Evolutionary conservation across 2,888 invertebrate genomes (phyloP).

Genomic region (Boloria euphrosyne): DNA sequence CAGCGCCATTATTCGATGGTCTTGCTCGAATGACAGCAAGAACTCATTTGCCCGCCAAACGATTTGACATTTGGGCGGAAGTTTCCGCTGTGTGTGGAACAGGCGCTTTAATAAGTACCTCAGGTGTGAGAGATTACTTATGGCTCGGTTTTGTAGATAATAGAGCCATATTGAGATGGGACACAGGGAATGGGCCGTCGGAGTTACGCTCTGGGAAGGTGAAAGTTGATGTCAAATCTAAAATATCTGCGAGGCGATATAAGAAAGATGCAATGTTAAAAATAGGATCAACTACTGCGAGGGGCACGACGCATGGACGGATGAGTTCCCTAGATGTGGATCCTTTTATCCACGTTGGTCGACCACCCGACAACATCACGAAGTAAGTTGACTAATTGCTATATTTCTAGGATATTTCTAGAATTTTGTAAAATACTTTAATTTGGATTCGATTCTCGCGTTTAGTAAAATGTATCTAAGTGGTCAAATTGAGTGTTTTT

Average conservation of each 20-base stretch:
- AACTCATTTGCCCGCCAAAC: slow-evolving; percentile 66
- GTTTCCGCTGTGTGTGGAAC: slow-evolving; percentile 69
- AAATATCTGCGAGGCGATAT: slow-evolving; percentile 69
- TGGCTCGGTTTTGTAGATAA: slow-evolving; percentile 72
- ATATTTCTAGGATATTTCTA: not conserved
- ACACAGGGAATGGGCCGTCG: slow-evolving; percentile 69
- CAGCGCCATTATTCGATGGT: slow-evolving; percentile 72
- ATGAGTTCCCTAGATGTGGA: slow-evolving; percentile 74
- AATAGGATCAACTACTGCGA: slow-evolving; percentile 60
- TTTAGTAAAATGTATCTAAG: too few species aligned
- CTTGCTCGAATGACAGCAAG: slow-evolving; percentile 65
- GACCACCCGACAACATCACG: slow-evolving; percentile 70
- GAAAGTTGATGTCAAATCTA: slow-evolving; percentile 64
- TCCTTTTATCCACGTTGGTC: slow-evolving; percentile 69
- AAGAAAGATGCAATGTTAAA: slow-evolving; percentile 72
- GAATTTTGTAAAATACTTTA: too few species aligned
- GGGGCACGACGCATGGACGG: slow-evolving; percentile 65
- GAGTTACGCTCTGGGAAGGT: slow-evolving; percentile 67
- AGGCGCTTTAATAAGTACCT: slow-evolving; percentile 68
- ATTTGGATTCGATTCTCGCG: too few species aligned
- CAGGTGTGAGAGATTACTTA: slow-evolving; percentile 71
- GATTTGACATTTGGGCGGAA: slow-evolving; percentile 76
- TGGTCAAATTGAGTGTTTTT: too few species aligned
- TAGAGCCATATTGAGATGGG: slow-evolving; percentile 67
- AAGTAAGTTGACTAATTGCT: slow-evolving; percentile 54